phyloP scores from a whole-genome alignment of 2,888 invertebrate species.

The Zootermopsis nevadensis region DNA sequence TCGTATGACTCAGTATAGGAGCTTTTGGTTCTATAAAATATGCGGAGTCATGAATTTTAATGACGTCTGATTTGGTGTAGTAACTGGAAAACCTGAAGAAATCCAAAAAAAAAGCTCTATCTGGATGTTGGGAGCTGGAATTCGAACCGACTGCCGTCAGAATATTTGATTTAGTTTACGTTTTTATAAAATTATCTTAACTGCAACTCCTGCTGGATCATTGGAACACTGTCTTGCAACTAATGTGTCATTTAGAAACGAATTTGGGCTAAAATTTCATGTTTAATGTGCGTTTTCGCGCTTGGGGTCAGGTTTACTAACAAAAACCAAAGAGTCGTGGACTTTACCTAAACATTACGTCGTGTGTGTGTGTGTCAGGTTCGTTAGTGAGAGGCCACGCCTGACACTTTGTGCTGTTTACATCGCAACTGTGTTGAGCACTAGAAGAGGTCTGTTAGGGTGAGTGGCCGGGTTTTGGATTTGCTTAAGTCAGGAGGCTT shows the following conservation, averaged over 20 bases:
- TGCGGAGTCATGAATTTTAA: too few species aligned
- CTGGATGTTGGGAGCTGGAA: too few species aligned
- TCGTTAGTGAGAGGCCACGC: constrained; percentile 11
- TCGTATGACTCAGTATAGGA: too few species aligned
- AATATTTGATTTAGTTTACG: too few species aligned
- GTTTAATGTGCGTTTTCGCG: background rate
- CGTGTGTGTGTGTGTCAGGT: background rate
- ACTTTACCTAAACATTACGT: background rate
- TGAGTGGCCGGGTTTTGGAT: too few species aligned
- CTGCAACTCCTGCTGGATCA: too few species aligned
- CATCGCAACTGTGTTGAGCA: constrained; percentile 42
- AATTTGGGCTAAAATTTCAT: background rate
- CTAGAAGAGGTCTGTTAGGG: constrained; percentile 13
- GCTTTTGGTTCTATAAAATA: too few species aligned
- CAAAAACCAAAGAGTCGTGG: background rate
- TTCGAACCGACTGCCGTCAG: too few species aligned
- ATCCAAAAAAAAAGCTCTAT: too few species aligned
- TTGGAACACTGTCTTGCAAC: background rate
- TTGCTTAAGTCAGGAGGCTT: constrained; percentile 37
- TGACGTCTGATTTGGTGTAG: too few species aligned
- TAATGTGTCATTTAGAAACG: background rate
- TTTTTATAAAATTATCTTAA: too few species aligned
- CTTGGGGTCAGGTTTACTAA: background rate
- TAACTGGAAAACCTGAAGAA: too few species aligned
- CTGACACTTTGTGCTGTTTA: constrained; percentile 20